Conservation (phyloP, 2,888 invertebrate genomes). For the Trilocha varians region DNA sequence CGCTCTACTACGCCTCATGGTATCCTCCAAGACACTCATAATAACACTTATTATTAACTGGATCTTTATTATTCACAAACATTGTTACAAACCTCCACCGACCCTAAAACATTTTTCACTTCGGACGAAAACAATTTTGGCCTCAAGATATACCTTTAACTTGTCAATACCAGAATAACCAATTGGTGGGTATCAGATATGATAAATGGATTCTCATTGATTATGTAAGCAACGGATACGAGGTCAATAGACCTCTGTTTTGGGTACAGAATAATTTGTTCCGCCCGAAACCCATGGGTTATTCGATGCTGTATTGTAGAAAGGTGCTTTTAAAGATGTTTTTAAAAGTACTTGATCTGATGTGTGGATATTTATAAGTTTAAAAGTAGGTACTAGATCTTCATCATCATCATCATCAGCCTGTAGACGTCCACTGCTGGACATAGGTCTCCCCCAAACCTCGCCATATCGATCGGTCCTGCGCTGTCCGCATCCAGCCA, state of each 20-base stretch:
- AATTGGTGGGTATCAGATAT: slow-evolving; percentile 14
- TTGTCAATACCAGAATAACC: slow-evolving; percentile 7
- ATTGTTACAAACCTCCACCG: background rate
- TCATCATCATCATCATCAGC: no score
- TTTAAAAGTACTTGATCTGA: no score
- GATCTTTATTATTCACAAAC: background rate
- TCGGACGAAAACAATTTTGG: background rate
- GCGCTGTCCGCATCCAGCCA: no score
- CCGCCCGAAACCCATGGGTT: no score
- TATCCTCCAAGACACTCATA: background rate
- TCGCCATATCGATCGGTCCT: no score
- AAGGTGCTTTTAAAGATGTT: no score
- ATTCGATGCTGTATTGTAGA: no score
- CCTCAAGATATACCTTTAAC: background rate
- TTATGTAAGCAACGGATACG: slow-evolving; percentile 22
- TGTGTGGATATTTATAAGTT: no score
- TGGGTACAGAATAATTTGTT: slow-evolving; percentile 10
- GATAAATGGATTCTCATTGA: slow-evolving; percentile 26
- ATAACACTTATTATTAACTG: background rate
- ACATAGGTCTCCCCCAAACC: no score
- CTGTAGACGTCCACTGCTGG: no score
- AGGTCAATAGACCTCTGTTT: slow-evolving; percentile 21
- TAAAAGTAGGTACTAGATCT: no score
- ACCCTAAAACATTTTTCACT: background rate
- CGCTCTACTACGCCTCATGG: background rate